Conservation (phyloP, 2,888 invertebrate genomes). For the Pelosia muscerda region DNA sequence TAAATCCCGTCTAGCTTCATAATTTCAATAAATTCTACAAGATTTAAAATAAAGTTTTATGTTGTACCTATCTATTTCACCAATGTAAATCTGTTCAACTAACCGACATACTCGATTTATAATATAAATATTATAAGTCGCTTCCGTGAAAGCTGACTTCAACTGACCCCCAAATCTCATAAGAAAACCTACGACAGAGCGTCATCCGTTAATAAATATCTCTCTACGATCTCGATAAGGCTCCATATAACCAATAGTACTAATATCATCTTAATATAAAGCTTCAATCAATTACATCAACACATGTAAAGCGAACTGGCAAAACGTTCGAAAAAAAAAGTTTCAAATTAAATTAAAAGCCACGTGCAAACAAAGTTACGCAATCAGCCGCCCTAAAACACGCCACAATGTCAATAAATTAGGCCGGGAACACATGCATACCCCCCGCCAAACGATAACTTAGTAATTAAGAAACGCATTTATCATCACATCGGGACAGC, state of each 20-base stretch:
- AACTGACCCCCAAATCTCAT: neutral
- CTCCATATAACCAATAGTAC: too few relatives aligned
- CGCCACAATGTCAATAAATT: conserved; percentile 82
- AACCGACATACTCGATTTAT: too few relatives aligned
- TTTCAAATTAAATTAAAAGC: conserved; percentile 52
- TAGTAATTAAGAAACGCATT: conserved; percentile 86
- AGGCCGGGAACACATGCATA: conserved; percentile 80
- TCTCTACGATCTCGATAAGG: too few relatives aligned
- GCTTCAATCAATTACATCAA: neutral
- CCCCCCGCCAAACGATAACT: conserved; percentile 75
- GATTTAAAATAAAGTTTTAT: too few relatives aligned
- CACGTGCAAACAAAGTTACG: conserved; percentile 57
- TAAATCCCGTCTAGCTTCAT: too few relatives aligned
- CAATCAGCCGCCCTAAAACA: conserved; percentile 57
- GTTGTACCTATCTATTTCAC: too few relatives aligned
- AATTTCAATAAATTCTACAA: too few relatives aligned
- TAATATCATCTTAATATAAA: neutral
- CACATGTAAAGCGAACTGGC: neutral
- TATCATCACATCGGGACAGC: conserved; percentile 80
- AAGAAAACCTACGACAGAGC: neutral
- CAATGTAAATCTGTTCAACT: too few relatives aligned
- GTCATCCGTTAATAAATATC: too few relatives aligned
- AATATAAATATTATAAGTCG: too few relatives aligned
- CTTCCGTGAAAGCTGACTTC: too few relatives aligned
- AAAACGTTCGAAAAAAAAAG: conserved; percentile 25